These are phyloP conservation scores for Meganola albula DNA, from an alignment of 2,888 invertebrate genomes.

Conservation along the genomic window DNA sequence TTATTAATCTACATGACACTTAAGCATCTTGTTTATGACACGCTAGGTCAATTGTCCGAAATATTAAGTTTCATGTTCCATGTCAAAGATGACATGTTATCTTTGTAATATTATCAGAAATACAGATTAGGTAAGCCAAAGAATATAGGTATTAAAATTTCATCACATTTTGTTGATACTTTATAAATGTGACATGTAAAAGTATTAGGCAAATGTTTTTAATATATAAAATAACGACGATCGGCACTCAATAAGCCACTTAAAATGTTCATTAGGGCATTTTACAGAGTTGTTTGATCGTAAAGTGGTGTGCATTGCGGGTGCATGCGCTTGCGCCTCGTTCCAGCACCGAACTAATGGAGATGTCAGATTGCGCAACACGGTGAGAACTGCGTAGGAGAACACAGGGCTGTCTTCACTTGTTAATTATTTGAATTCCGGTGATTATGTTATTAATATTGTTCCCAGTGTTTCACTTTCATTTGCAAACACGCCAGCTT, in stretches of 20 bases:
- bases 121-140: too few relatives aligned
- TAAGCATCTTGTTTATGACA: too few relatives aligned
- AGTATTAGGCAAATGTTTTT: slow-evolving; percentile 46
- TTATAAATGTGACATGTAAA: slow-evolving; percentile 44
- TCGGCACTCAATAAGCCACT: slow-evolving; percentile 73
- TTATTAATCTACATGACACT: too few relatives aligned
- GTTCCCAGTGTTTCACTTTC: too few relatives aligned
- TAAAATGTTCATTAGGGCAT: slow-evolving; percentile 69
- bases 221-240: slow-evolving; percentile 71
- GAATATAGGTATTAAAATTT: slow-evolving; percentile 26
- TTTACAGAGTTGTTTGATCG: slow-evolving; percentile 60
- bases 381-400: slow-evolving; percentile 58
- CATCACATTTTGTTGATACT: slow-evolving; percentile 28
- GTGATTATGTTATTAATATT: too few relatives aligned
- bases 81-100: too few relatives aligned
- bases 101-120: too few relatives aligned
- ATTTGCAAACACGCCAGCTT: too few relatives aligned
- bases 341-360: slow-evolving; percentile 55
- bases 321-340: slow-evolving; percentile 32
- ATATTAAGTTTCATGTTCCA: too few relatives aligned
- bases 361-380: slow-evolving; percentile 64
- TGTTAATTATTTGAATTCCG: too few relatives aligned
- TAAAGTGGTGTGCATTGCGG: slow-evolving; percentile 52
- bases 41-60: too few relatives aligned
- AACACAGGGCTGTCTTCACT: slow-evolving; percentile 41